Percentiles rank a stretch among this genome's conserved stretches.
Conservation (phyloP, 2,113 vertebrate genomes). For the Chloebia gouldiae region DNA sequence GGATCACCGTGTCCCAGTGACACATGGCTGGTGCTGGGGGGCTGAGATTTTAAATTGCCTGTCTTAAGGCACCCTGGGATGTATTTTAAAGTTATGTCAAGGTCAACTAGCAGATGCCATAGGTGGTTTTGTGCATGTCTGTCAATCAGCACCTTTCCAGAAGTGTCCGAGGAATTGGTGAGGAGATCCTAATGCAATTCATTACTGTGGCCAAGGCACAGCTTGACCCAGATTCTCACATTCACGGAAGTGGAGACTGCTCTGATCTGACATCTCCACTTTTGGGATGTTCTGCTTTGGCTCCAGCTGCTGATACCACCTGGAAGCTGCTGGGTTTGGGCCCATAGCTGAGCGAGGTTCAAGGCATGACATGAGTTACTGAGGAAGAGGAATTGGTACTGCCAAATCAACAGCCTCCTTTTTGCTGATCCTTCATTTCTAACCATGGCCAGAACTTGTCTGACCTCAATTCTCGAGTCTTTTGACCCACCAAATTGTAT, state of each 20-base stretch:
- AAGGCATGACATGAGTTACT: not conserved
- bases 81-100: not conserved
- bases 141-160: not conserved
- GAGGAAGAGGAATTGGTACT: not conserved
- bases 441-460: not conserved
- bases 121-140: not conserved
- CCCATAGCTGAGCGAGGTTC: not conserved
- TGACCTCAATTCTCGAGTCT: not conserved
- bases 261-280: not conserved
- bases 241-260: not conserved
- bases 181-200: not conserved
- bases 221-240: not conserved
- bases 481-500: not conserved
- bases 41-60: not conserved
- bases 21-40: not conserved
- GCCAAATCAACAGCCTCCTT: not conserved
- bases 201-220: not conserved
- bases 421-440: not conserved
- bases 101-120: not conserved
- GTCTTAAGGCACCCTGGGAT: not conserved
- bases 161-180: not conserved
- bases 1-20: not conserved
- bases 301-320: not conserved
- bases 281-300: not conserved
- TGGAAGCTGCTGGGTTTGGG: not conserved